phyloP scores from a whole-genome alignment of 2,113 vertebrate genomes.

The Panthera leo region DNA sequence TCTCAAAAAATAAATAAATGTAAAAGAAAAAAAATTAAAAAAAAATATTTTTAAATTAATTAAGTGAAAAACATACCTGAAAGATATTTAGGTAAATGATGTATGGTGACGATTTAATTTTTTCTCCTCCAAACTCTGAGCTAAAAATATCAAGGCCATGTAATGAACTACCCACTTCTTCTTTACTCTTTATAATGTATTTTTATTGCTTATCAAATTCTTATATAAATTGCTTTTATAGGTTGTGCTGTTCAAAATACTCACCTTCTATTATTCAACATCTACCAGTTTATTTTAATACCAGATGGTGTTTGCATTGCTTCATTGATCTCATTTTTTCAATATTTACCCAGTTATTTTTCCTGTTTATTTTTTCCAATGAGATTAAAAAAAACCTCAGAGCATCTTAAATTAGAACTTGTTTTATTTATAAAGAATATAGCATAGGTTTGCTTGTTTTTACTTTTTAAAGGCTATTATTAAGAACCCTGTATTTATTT shows the following conservation, averaged over 20 bases:
- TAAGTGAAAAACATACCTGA: not conserved
- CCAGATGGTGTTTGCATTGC: not conserved
- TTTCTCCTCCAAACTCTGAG: not conserved
- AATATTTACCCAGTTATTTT: not conserved
- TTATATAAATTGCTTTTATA: not conserved
- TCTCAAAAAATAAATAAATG: too few species aligned
- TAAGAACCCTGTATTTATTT: not conserved
- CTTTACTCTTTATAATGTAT: not conserved
- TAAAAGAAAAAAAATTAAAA: too few species aligned
- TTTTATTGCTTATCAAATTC: not conserved
- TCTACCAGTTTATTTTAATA: not conserved
- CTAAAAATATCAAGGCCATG: not conserved
- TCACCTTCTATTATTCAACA: not conserved
- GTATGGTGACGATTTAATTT: not conserved
- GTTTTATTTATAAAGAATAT: not conserved
- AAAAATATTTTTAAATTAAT: not conserved
- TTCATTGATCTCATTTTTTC: not conserved
- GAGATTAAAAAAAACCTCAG: not conserved
- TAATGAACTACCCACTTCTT: not conserved
- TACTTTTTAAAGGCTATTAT: not conserved
- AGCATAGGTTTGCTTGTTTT: not conserved
- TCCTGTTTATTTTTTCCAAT: slow-evolving; percentile 10
- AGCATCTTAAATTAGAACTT: not conserved
- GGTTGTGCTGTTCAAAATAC: not conserved
- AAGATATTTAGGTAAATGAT: not conserved